Evolutionary conservation across 2,113 vertebrate species (phyloP).

Genomic region (Zeus faber): DNA sequence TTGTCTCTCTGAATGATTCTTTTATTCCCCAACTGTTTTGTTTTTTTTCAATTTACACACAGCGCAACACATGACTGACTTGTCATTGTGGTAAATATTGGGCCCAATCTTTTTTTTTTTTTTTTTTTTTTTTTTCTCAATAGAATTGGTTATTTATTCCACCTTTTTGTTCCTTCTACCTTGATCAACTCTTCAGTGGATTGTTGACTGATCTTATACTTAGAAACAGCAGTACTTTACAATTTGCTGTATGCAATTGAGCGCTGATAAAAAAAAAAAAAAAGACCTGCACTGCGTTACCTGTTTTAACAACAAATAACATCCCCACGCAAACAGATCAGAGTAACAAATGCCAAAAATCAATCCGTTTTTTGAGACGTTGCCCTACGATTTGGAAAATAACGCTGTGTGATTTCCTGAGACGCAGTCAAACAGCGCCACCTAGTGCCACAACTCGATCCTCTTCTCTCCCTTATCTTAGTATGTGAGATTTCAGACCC

Average conservation of each 20-base stretch:
- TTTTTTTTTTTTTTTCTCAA: no score
- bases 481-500: conserved; percentile 12
- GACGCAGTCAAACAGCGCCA: conserved; percentile 66
- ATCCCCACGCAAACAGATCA: conserved; percentile 43
- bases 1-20: conserved; percentile 36
- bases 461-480: not conserved
- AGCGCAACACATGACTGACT: conserved; percentile 25
- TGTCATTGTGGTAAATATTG: conserved; percentile 25
- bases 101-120: no score
- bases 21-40: no score
- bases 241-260: conserved; percentile 30
- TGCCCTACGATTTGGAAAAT: conserved; percentile 34
- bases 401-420: conserved; percentile 21
- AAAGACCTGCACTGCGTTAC: conserved; percentile 37
- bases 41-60: conserved; percentile 24
- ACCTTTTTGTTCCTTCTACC: conserved; percentile 32
- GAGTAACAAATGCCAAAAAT: conserved; percentile 44
- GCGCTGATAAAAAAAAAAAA: conserved; percentile 13
- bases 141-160: no score
- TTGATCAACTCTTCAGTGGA: conserved; percentile 25
- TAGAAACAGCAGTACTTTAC: conserved; percentile 25
- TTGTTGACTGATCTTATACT: conserved; percentile 31
- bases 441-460: conserved; percentile 54
- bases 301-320: conserved; percentile 47
- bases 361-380: conserved; percentile 46